Evolutionary conservation across 2,797 vertebrate genomes (phyloP).

Genomic region (Petrocephalus sullivani): DNA sequence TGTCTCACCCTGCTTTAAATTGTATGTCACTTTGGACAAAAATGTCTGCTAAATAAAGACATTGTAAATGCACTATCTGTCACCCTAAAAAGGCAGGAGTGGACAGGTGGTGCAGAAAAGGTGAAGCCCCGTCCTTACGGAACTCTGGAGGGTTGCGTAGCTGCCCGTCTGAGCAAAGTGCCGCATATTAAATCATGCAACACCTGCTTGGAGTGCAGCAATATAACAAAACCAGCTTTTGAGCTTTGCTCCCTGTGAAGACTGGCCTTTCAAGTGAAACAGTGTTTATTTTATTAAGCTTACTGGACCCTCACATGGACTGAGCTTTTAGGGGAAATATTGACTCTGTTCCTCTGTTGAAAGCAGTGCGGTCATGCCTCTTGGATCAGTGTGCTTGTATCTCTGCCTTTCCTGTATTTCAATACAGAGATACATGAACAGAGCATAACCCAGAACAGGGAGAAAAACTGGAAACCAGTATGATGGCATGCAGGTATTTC

Average conservation of each 20-base stretch:
- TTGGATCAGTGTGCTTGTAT: background rate
- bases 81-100: constrained; percentile 27
- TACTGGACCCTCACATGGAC: background rate
- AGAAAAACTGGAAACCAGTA: background rate
- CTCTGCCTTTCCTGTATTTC: constrained; percentile 19
- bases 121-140: background rate
- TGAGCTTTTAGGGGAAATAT: background rate
- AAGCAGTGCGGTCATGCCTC: background rate
- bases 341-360: background rate
- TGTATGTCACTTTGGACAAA: background rate
- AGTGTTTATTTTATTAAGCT: background rate
- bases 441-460: background rate
- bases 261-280: background rate
- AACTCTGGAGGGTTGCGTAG: background rate
- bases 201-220: background rate
- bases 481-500: background rate
- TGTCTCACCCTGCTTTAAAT: background rate
- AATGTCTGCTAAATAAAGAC: background rate
- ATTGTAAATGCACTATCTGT: background rate
- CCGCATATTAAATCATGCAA: background rate
- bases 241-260: background rate
- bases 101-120: background rate
- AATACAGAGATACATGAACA: constrained; percentile 15
- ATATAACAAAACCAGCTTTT: background rate
- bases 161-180: background rate